Evolutionary conservation across 2,888 invertebrate species (phyloP).

Genomic region (Xestia c-nigrum): DNA sequence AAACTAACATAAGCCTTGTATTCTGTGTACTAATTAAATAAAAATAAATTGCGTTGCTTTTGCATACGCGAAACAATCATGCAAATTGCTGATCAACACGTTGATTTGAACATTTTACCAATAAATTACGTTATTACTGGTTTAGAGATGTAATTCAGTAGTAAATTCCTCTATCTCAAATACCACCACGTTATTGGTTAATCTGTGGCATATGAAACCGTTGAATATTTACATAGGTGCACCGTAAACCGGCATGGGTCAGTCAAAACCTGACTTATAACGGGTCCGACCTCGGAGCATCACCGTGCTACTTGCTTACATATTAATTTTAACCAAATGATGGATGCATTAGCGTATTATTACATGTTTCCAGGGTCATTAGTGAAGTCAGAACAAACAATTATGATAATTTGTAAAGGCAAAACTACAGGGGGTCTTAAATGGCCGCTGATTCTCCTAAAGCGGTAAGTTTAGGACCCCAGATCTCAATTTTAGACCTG

Average conservation of each 20-base stretch:
- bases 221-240: slow-evolving; percentile 58
- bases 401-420: not conserved
- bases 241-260: slow-evolving; percentile 53
- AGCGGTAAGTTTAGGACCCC: not conserved
- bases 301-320: slow-evolving; percentile 57
- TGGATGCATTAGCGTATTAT: slow-evolving; percentile 16
- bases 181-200: slow-evolving; percentile 48
- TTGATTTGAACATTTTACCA: slow-evolving; percentile 1
- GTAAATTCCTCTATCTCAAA: slow-evolving; percentile 29
- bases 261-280: slow-evolving; percentile 74
- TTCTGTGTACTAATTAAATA: not conserved
- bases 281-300: slow-evolving; percentile 65
- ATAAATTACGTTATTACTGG: slow-evolving; percentile 1
- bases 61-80: not conserved
- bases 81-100: not conserved
- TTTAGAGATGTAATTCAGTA: slow-evolving; percentile 15
- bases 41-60: not conserved
- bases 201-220: slow-evolving; percentile 56
- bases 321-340: slow-evolving; percentile 35
- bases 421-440: not conserved
- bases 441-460: not conserved
- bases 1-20: not conserved
- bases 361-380: slow-evolving; percentile 11
- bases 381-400: not conserved
- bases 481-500: not conserved